phyloP scores from a whole-genome alignment of 1,140 invertebrate genomes.

The Drosophila parvula region DNA sequence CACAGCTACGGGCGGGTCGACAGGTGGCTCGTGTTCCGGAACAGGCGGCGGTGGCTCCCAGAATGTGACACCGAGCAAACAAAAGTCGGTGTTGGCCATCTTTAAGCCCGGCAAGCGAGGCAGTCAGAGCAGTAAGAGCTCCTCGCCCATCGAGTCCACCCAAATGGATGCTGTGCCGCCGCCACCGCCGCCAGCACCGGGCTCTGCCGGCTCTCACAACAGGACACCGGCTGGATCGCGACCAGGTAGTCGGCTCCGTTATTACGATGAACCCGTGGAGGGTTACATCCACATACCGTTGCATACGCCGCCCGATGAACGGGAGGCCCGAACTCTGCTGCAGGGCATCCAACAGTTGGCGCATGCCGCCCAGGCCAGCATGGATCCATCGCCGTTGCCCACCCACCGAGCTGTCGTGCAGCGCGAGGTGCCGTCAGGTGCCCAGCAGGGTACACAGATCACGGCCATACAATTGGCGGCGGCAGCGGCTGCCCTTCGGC shows the following conservation, averaged over 20 bases:
- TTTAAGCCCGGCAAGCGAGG: constrained; percentile 86
- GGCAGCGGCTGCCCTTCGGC: constrained; percentile 63
- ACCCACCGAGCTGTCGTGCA: constrained; percentile 15
- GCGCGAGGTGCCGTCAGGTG: neutral
- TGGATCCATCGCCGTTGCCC: constrained; percentile 59
- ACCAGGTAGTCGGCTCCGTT: constrained; percentile 83
- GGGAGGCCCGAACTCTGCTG: constrained; percentile 78
- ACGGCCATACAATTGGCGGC: constrained; percentile 66
- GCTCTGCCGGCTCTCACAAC: constrained; percentile 44
- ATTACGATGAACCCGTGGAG: constrained; percentile 87
- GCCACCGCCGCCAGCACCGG: constrained; percentile 56
- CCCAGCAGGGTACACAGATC: constrained; percentile 41
- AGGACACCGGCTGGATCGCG: constrained; percentile 63
- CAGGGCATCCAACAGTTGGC: constrained; percentile 71
- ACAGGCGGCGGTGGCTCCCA: constrained; percentile 60
- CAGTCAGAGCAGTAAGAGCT: constrained; percentile 79
- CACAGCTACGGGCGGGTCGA: constrained; percentile 34
- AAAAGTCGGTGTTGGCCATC: constrained; percentile 87
- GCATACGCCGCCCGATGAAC: constrained; percentile 88
- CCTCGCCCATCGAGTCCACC: constrained; percentile 74
- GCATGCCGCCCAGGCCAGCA: constrained; percentile 51
- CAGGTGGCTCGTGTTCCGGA: neutral
- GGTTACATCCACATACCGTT: constrained; percentile 87
- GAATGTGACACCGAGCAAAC: constrained; percentile 86
- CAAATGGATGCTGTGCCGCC: constrained; percentile 43